Percentiles rank a stretch among this genome's conserved stretches.
phyloP scores from a whole-genome alignment of 2,797 vertebrate genomes.

The Halcyon smyrnensis region DNA sequence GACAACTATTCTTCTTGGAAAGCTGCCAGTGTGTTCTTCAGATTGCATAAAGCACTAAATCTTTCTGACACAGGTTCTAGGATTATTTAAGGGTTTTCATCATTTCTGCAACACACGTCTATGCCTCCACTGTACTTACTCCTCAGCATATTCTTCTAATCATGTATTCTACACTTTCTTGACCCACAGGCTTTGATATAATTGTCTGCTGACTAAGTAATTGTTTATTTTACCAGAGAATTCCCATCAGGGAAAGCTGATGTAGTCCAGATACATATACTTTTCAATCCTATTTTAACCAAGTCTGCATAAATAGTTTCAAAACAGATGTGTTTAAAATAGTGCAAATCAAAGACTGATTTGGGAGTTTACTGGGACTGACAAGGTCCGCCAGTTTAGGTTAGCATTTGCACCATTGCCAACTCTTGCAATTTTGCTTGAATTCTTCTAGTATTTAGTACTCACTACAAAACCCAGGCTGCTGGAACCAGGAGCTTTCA shows the following conservation, averaged over 20 bases:
- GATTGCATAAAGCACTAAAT: not conserved
- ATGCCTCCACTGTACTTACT: not conserved
- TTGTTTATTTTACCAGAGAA: not conserved
- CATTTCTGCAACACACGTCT: not conserved
- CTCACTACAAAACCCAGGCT: not conserved
- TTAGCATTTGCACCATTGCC: not conserved
- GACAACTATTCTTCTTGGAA: not conserved
- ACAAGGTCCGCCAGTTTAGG: not conserved
- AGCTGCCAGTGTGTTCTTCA: not conserved
- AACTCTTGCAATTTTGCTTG: not conserved
- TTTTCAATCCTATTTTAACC: not conserved
- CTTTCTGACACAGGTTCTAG: not conserved
- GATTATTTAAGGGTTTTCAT: constrained; percentile 4
- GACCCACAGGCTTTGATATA: not conserved
- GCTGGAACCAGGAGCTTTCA: not conserved
- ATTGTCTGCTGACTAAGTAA: not conserved
- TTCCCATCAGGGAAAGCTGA: not conserved
- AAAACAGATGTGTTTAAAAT: not conserved
- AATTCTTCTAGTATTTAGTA: not conserved
- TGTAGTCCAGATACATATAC: not conserved
- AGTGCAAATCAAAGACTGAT: not conserved
- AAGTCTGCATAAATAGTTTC: not conserved
- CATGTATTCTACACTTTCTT: not conserved
- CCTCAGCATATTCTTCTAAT: not conserved
- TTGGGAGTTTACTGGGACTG: not conserved